Evolutionary conservation across 2,797 vertebrate species (phyloP), one percentile per base, ranked within the genome.

Genomic region (Myiotriccus ornatus): DNA sequence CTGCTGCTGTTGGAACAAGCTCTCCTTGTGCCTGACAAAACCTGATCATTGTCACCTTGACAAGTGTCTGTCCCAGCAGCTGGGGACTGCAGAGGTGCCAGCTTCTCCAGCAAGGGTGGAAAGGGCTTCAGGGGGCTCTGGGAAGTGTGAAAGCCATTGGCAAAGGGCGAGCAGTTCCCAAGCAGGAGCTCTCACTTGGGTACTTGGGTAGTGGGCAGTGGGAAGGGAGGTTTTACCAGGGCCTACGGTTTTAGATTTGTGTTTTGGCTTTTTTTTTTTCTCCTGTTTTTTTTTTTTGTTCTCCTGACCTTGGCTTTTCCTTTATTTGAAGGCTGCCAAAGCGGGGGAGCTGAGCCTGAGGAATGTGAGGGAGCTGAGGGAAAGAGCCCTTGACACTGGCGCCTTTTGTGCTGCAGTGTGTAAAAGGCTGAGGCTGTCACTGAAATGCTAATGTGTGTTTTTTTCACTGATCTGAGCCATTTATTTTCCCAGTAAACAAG

Each of bases 391-490:
- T 94, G 67, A 89, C 63, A 86, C 67, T 82, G 81, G 32, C 0
- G 44, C 59, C 75, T 84, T 94, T 94, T 94, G 94, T 94, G 30
- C 39, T 50, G 60, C 37, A 67, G 78, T 32, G 37, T 53, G 24
- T 35, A 57, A 88, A 78, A 8, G 32, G 56, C 81, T 67, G 64
- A 82, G 64, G 37, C 87, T 82, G 55, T 74, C 74, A 47, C 84
- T 24, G 15, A 85, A 87, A 94, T 89, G 75, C 91, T 89, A 92
- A 92, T 92, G 70, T 30, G n/a, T 34, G 4, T 4, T 74, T 93
- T 80, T 77, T 80, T 73, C 57, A 68, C 52, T 74, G 67, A 65
- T 90, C 28, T 46, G 16, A 80, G 71, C 23, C 14, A 23, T 18
- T 64, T 76, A 32, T 44, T 50, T 47, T 15, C 19, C 60, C 57